Evolutionary conservation across 2,113 vertebrate species (phyloP), one percentile per base, ranked within the genome.

Genomic region (Tupaia tana): DNA sequence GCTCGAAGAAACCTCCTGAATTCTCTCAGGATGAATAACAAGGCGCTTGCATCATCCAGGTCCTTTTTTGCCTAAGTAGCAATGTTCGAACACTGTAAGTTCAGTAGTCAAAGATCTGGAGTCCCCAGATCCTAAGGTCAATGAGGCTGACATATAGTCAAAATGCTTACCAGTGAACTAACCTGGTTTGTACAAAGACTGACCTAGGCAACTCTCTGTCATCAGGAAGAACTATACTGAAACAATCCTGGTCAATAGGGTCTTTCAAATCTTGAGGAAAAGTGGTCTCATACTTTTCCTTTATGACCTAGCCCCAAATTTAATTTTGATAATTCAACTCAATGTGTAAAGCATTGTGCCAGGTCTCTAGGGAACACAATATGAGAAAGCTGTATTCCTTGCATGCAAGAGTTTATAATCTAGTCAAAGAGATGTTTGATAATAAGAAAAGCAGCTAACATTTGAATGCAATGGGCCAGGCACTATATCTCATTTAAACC

Each of bases 231-330:
- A 70, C 58, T 25, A 31, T 25, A 82, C 7, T 19, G 11, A 61
- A 52, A 81, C 27, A 52, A 34, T 88, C 27, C 52, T 73, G n/a
- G 80, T 7, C 93, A 43, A 81, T 5, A 34, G 19, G 61, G 54
- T 83, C 56, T 91, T 94, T 90, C 22, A 52, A 66, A 86, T 66
- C 34, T 79, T 61, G 18, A 95, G 56, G 85, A 85, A 67, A 89
- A 7, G 59, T 2, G 43, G 66, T 66, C 82, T 70, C 83, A 64
- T 9, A 66, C 67, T 67, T 86, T 84, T 79, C 64, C 69, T 66
- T 93, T 89, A 56, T 31, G 73, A 92, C 6, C 25, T 52, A 85
- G 61, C 29, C 22, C 69, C 56, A 58, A 25, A 61, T 73, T 94
- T 85, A 91, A 80, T 69, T 79, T 85, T 29, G 61, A 52, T n/a